Percentiles rank a stretch among this genome's conserved stretches.
These are phyloP conservation scores for Electrona antarctica DNA, from an alignment of 2,113 vertebrate species.

Conservation along the genomic window DNA sequence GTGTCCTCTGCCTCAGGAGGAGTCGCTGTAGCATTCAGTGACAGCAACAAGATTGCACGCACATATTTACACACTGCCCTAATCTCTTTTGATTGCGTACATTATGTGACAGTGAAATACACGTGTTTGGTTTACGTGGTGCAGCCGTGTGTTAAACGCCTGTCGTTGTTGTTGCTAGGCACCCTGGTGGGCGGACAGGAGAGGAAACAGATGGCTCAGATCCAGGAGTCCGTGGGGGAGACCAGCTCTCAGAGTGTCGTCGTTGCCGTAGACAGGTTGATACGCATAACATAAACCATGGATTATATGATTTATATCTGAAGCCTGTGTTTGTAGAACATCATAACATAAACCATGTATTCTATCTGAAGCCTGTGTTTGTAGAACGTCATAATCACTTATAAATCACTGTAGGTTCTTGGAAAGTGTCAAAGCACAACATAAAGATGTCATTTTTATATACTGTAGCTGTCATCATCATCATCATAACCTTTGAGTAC, in stretches of 20 bases:
- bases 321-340: too few species aligned
- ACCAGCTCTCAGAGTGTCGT: constrained; percentile 98
- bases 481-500: too few species aligned
- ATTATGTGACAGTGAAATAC: background rate
- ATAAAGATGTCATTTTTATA: too few species aligned
- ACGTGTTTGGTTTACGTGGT: background rate
- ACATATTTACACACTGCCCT: background rate
- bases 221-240: constrained; percentile 97
- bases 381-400: too few species aligned
- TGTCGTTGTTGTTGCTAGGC: constrained; percentile 73
- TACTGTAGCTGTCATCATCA: too few species aligned
- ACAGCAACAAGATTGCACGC: too few species aligned
- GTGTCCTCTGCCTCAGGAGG: too few species aligned
- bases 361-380: too few species aligned
- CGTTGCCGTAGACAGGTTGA: constrained; percentile 95
- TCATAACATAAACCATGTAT: too few species aligned
- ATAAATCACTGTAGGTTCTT: too few species aligned
- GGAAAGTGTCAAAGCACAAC: too few species aligned
- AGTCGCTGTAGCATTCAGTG: too few species aligned
- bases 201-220: constrained; percentile 91
- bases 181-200: constrained; percentile 91
- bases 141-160: constrained; percentile 8
- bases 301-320: background rate
- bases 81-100: background rate
- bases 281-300: background rate